Base-by-base conservation (phyloP, 1,140 invertebrate genomes). In the Lepidotrigona ventralis region DNA sequence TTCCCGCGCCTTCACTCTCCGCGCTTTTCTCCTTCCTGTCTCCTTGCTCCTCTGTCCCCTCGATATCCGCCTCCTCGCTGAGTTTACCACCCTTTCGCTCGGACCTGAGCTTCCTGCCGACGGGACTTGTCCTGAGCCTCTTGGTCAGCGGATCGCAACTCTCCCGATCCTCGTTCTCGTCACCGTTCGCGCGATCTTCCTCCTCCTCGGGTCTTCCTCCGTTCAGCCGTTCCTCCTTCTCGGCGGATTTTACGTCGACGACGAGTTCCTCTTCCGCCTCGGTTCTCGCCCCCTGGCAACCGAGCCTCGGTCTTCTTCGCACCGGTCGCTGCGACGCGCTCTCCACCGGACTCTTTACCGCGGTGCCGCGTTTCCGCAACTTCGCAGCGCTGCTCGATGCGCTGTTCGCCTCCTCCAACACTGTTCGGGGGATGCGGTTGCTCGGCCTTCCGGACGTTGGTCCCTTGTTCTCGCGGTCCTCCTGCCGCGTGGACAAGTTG, bases 401-500 rank as follows among this genome's bases (percentile, higher is more conserved):
- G 51, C 85, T 92, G 81, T 94, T 94, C 11, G 93, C 91, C 64
- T 94, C 94, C 58, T 94, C 94, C 17, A 94, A 85, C 19, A 94
- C 93, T 4, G 93, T 91, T 53, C 94, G 90, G 0, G 91, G 87
- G 3, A 93, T 89, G 19, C 93, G 89, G 70, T 92, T 94, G 12
- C 90, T 88, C 0, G 90, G 81, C 87, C 91, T 91, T 21, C 92
- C 91, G 0, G 90, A 80, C 11, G 90, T 80, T 2, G 93, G 93
- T 2, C 93, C 93, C 79, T 94, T 94, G 86, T 95, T 95, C 77
- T 95, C 94, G 0, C 94, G 91, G 63, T 95, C 94, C 73, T 95
- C 94, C 72, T 93, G 91, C 9, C 91, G 90, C 64, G 89, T 86
- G 39, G 91, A 88, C 60, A 91, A 54, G n/a, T 80, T 86, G 21